Base-by-base conservation (phyloP, 2,113 vertebrate species). In the Anarrhichthys ocellatus region DNA sequence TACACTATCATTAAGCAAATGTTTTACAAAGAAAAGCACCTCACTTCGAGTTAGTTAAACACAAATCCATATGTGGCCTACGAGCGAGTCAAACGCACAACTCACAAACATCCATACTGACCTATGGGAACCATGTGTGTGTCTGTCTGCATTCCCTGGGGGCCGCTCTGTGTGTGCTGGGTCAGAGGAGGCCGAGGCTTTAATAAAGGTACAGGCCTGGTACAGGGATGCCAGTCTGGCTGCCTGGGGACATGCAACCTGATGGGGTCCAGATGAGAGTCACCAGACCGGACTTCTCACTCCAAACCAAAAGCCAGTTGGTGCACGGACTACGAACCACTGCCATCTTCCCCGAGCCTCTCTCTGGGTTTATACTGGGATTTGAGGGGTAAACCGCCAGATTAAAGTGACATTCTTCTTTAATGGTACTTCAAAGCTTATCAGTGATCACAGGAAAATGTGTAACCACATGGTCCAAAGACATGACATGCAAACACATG, bases 201-300 rank as follows among this genome's bases (percentile, higher is more conserved):
- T 93, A 93, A 89, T 94, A 34, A 94, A 92, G 87, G 78, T 91
- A 79, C 85, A 90, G 76, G 85, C 83, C 81, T 88, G 88, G 85
- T 89, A 79, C 91, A 86, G 81, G 72, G 92, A 93, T 93, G 93
- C 92, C 93, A 93, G 91, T 90, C 90, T 90, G 76, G 80, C 64
- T 73, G 89, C 92, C 93, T 87, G 84, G 70, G 91, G 93, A 87
- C 86, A 88, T 73, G 36, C 80, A 90, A 56, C 74, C 83, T 92
- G 92, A 94, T 93, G 89, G 89, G 84, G 87, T 91, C 94, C 93
- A 94, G 93, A 94, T 94, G 94, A 93, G 85, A 90, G 92, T 80
- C 93, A 93, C 90, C 86, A 87, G 76, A 89, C 87, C 82, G 85
- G 88, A 86, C 89, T 56, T 81, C 62, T 86, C 76, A 52, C 73